These are phyloP conservation scores for Procambarus virginalis DNA, from an alignment of 1,140 invertebrate species.

Conservation along the genomic window DNA sequence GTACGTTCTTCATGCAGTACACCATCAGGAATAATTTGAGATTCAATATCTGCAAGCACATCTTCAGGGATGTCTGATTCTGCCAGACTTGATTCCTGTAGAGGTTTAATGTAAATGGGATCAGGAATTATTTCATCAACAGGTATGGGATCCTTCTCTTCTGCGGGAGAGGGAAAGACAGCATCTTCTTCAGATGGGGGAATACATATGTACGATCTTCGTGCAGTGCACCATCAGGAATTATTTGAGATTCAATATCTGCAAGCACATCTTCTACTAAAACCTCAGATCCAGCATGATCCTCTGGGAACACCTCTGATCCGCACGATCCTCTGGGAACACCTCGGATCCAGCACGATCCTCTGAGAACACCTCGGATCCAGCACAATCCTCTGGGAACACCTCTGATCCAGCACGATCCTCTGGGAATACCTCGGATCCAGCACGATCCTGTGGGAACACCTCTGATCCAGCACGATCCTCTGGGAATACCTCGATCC, in stretches of 20 bases:
- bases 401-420: background rate
- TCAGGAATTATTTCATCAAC: conserved; percentile 57
- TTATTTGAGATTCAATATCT: conserved; percentile 49
- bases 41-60: conserved; percentile 49
- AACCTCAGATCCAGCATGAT: background rate
- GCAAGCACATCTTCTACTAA: conserved; percentile 32
- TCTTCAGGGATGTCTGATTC: conserved; percentile 19
- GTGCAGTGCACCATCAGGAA: conserved; percentile 14
- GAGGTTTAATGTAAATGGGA: conserved; percentile 59
- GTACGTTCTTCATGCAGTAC: background rate
- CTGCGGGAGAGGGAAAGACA: background rate
- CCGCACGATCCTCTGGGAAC: background rate
- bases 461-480: background rate
- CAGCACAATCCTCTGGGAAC: background rate
- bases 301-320: no score
- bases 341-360: background rate
- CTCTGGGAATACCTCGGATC: background rate
- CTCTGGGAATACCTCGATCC: no score
- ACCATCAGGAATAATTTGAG: conserved; percentile 40
- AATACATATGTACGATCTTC: conserved; percentile 1
- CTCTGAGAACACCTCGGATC: background rate
- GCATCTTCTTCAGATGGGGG: conserved; percentile 27
- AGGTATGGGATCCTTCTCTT: conserved; percentile 34
- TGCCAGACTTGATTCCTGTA: conserved; percentile 3
- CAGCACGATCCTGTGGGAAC: background rate